phyloP scores from a whole-genome alignment of 2,888 invertebrate species.

The Tetragonula carbonaria region DNA sequence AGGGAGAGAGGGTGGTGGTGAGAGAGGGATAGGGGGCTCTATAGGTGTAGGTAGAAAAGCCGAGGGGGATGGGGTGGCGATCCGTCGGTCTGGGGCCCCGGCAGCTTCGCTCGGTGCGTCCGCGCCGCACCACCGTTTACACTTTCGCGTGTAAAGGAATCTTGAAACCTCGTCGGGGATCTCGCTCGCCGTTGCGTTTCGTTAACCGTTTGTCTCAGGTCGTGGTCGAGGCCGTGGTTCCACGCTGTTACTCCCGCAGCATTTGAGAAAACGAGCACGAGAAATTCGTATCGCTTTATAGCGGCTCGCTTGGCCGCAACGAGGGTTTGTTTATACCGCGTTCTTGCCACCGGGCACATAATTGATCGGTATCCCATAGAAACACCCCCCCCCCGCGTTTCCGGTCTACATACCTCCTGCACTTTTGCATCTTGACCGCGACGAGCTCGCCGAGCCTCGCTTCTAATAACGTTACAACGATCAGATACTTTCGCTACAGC shows the following conservation, averaged over 20 bases:
- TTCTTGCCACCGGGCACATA: constrained; percentile 29
- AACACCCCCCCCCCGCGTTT: background rate
- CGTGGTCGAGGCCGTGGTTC: constrained; percentile 72
- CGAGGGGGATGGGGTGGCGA: constrained; percentile 49
- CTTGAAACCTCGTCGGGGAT: constrained; percentile 55
- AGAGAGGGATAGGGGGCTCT: constrained; percentile 21
- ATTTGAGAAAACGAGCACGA: constrained; percentile 59
- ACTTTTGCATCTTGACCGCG: background rate
- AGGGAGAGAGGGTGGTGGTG: background rate
- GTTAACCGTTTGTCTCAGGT: constrained; percentile 76
- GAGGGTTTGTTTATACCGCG: constrained; percentile 55
- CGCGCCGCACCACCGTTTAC: constrained; percentile 75
- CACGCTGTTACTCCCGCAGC: constrained; percentile 62
- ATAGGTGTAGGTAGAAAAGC: constrained; percentile 55
- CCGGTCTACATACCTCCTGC: background rate
- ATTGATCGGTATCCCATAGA: constrained; percentile 46
- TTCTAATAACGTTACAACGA: too few species aligned
- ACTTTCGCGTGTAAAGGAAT: constrained; percentile 73
- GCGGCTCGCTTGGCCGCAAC: constrained; percentile 52
- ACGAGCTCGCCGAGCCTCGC: background rate
- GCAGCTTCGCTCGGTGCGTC: constrained; percentile 69
- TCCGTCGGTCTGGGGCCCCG: constrained; percentile 55
- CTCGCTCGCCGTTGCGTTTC: constrained; percentile 63
- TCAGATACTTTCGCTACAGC: too few species aligned
- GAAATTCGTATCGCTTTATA: constrained; percentile 57